A percentile compares a stretch with the other conserved stretches of the same genome.
Evolutionary conservation across 2,888 invertebrate genomes (phyloP).

Genomic region (Ptycholaimellus sp.): DNA sequence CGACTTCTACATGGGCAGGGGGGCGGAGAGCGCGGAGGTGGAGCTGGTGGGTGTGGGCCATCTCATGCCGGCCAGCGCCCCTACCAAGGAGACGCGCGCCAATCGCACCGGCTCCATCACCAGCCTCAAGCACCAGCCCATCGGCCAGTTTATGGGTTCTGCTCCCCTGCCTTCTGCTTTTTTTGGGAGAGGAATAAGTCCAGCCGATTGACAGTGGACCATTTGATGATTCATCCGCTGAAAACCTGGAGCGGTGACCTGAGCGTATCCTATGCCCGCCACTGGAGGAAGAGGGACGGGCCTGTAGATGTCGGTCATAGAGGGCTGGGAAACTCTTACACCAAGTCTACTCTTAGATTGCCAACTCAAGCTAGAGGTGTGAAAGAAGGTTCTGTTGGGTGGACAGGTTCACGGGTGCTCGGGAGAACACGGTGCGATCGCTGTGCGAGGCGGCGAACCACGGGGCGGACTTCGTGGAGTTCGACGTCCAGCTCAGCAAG

Average conservation of each 20-base stretch:
- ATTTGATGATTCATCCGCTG: conserved; percentile 17
- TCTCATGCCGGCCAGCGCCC: too few species aligned
- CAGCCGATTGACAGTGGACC: conserved; percentile 16
- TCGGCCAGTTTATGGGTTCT: too few species aligned
- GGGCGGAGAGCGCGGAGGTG: too few species aligned
- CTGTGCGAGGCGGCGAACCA: conserved; percentile 67
- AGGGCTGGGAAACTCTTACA: conserved; percentile 65
- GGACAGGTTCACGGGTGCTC: conserved; percentile 35
- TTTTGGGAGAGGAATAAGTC: too few species aligned
- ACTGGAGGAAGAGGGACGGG: conserved; percentile 13
- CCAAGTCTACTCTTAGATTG: conserved; percentile 11
- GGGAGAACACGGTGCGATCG: conserved; percentile 91
- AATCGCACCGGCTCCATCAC: too few species aligned
- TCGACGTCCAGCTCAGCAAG: conserved; percentile 90
- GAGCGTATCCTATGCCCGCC: conserved; percentile 12
- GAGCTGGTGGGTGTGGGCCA: too few species aligned
- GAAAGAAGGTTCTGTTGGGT: not conserved
- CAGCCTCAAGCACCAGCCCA: too few species aligned
- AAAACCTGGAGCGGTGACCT: conserved; percentile 10
- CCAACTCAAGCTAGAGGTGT: not conserved
- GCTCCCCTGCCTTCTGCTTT: too few species aligned
- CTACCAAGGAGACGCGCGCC: too few species aligned
- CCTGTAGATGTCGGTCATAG: conserved; percentile 71
- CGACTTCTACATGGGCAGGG: too few species aligned
- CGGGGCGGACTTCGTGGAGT: conserved; percentile 92